A percentile compares a stretch with the other conserved stretches of the same genome.
Evolutionary conservation across 2,797 vertebrate genomes (phyloP).

Genomic region (Muraenolepis orangiensis): DNA sequence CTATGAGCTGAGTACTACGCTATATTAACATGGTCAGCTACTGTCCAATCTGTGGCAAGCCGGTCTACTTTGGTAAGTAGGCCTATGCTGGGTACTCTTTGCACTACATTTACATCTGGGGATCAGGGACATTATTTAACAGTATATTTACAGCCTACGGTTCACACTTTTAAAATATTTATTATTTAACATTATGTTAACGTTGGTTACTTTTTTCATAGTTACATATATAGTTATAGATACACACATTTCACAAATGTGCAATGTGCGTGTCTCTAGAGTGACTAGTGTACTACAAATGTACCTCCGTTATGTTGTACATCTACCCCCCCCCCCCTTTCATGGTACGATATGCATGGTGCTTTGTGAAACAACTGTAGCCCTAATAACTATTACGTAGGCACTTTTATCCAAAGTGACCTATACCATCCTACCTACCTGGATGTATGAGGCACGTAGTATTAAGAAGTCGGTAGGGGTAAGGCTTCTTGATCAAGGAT

Average conservation of each 20-base stretch:
- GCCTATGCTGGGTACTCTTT: neutral
- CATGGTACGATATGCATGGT: too few species aligned
- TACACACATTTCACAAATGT: neutral
- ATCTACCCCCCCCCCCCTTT: too few species aligned
- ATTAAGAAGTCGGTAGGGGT: neutral
- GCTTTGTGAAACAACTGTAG: neutral
- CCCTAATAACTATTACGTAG: neutral
- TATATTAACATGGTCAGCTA: conserved; percentile 75
- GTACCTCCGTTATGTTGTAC: neutral
- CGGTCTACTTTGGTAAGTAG: conserved; percentile 84
- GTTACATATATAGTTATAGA: neutral
- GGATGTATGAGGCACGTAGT: neutral
- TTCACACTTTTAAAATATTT: too few species aligned
- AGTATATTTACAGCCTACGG: neutral
- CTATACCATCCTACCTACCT: too few species aligned
- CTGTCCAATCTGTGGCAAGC: conserved; percentile 83
- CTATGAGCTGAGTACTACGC: conserved; percentile 40
- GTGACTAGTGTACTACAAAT: neutral
- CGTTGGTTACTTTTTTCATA: neutral
- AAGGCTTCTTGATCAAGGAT: too few species aligned
- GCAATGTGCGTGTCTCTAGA: neutral
- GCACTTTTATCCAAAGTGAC: neutral
- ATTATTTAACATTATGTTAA: too few species aligned
- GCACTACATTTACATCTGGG: neutral
- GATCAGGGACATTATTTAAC: neutral